Evolutionary conservation across 2,888 invertebrate genomes (phyloP), one percentile per base, ranked within the genome.

Genomic region (Eupeodes latifasciatus): DNA sequence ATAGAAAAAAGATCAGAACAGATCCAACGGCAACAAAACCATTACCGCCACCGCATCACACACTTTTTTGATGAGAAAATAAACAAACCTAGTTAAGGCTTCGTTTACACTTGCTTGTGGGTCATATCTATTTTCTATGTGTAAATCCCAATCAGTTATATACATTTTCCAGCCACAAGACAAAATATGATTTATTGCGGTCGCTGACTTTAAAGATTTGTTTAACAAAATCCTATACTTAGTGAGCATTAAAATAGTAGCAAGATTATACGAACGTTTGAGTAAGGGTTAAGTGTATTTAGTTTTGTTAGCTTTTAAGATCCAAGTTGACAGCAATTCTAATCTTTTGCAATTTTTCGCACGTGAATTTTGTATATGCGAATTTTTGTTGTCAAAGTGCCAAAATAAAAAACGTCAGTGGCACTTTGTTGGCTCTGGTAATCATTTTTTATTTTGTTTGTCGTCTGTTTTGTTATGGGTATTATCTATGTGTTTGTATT

Each of bases 361-460:
- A 80, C 84, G 84, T 84, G 75, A 64, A 71, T 57, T 79, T 49
- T 44, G 47, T 44, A 10, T 49, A 14, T 72, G 71, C 11, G 49
- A 59, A 75, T 69, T 79, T 72, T 80, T 85, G 84, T 80, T 85
- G 84, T 80, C 84, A 75, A 34, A 51, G 12, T 85, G 84, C 80
- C 84, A 85, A 69, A 40, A 85, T 62, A 9, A 79, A 19, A 51
- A 40, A 76, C 57, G 69, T 71, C 80, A 76, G 55, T 69, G 49
- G 64, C 12, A 69, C 55, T 51, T 64, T 44, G 59, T 57, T 49
- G 71, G 53, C 59, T 27, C 34, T 16, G n/a, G 12, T 36, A 51
- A n/a, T 47, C 16, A 64, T 49, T 51, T 66, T 49, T 75, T 77
- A 19, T 69, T 69, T n/a, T 40, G 12, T 55, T 55, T 0, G 0